These are phyloP conservation scores for Xanthorhoe designata DNA, from an alignment of 2,888 invertebrate genomes.

Conservation along the genomic window DNA sequence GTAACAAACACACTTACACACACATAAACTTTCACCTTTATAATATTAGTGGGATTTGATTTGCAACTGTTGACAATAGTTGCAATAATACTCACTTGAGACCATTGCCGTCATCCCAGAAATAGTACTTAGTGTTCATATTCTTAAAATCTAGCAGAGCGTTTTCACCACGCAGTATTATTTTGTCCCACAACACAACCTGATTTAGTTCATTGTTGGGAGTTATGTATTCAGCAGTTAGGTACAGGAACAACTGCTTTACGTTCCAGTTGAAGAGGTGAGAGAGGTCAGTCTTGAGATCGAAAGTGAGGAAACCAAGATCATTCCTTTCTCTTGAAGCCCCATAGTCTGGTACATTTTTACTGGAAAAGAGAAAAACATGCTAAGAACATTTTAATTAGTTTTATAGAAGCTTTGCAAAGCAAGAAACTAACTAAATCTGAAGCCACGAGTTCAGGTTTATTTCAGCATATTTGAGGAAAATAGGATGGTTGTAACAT, in stretches of 20 bases:
- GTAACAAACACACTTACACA: no score
- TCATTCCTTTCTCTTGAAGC: conserved; percentile 97
- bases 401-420: neutral
- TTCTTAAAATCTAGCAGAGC: conserved; percentile 96
- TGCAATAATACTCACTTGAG: conserved; percentile 90
- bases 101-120: conserved; percentile 99
- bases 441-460: conserved; percentile 20
- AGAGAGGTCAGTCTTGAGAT: conserved; percentile 96
- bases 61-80: no score
- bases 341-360: conserved; percentile 98
- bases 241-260: conserved; percentile 97
- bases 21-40: no score
- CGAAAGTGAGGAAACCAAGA: conserved; percentile 97
- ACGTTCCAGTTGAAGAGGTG: conserved; percentile 99
- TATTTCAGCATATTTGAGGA: neutral
- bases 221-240: conserved; percentile 98
- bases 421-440: neutral
- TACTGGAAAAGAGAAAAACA: conserved; percentile 86
- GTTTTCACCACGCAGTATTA: conserved; percentile 97
- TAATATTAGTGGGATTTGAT: no score
- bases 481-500: neutral
- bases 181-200: conserved; percentile 99
- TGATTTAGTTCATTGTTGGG: conserved; percentile 94
- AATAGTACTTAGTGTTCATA: conserved; percentile 99
- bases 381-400: neutral